Conservation (phyloP, 2,113 vertebrate species). For the Psittacula cyanocephala region DNA sequence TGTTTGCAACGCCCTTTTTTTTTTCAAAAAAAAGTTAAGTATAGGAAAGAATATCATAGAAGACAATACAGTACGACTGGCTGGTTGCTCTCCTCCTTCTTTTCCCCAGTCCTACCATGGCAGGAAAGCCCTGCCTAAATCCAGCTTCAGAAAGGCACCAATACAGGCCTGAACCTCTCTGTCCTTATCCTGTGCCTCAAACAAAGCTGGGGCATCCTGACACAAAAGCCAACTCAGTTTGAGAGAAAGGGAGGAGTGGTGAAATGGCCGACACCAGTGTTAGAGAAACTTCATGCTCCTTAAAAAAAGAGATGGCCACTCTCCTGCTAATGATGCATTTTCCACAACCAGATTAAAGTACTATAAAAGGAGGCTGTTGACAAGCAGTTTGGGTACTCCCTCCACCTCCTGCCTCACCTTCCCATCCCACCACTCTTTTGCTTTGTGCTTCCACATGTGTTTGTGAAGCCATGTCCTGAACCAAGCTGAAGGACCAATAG, state of each 20-base stretch:
- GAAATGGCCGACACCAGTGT: background rate
- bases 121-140: background rate
- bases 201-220: background rate
- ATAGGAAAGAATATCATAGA: background rate
- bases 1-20: background rate
- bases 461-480: background rate
- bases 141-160: background rate
- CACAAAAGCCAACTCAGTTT: background rate
- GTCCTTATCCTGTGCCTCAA: background rate
- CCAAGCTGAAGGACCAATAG: background rate
- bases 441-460: fast-evolving
- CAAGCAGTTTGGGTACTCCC: background rate
- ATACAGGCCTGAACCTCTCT: background rate
- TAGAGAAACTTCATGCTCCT: background rate
- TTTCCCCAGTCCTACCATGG: background rate
- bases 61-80: background rate
- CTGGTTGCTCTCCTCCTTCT: background rate
- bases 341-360: background rate
- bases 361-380: background rate
- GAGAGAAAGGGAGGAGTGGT: background rate
- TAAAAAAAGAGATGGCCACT: background rate
- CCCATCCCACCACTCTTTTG: fast-evolving
- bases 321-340: background rate
- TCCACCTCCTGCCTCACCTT: background rate
- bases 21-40: background rate